Conservation (phyloP, 2,797 vertebrate genomes). For the Craterocephalus amniculus region DNA sequence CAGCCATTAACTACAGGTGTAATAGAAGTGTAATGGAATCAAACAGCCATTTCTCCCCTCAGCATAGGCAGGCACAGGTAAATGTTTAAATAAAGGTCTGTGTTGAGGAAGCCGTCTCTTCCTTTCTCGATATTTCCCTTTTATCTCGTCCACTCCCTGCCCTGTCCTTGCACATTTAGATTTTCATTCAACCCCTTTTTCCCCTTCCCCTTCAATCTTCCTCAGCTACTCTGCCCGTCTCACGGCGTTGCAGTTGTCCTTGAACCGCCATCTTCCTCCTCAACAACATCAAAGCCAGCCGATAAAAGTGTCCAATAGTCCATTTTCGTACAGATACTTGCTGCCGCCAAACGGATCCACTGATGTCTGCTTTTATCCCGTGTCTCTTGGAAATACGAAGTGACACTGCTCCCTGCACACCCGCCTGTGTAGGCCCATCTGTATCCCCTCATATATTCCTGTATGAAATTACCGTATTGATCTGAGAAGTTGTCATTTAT, state of each 20-base stretch:
- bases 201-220: neutral
- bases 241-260: slow-evolving; percentile 54
- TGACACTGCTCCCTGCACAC: slow-evolving; percentile 46
- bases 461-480: slow-evolving; percentile 79
- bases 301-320: slow-evolving; percentile 76
- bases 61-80: slow-evolving; percentile 74
- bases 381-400: slow-evolving; percentile 60
- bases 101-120: slow-evolving; percentile 45
- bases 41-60: slow-evolving; percentile 80
- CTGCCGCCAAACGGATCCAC: slow-evolving; percentile 63
- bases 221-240: neutral
- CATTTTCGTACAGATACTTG: slow-evolving; percentile 60
- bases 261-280: slow-evolving; percentile 66
- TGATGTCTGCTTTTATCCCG: slow-evolving; percentile 71
- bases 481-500: slow-evolving; percentile 72
- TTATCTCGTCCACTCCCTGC: slow-evolving; percentile 10
- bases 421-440: slow-evolving; percentile 41
- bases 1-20: slow-evolving; percentile 86
- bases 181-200: neutral
- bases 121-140: slow-evolving; percentile 33
- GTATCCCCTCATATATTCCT: slow-evolving; percentile 65
- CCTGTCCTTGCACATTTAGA: slow-evolving; percentile 15
- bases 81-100: slow-evolving; percentile 77
- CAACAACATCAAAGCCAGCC: slow-evolving; percentile 65
- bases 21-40: slow-evolving; percentile 87